These are phyloP conservation scores for Pterostichus niger DNA, from an alignment of 2,888 invertebrate genomes.

Conservation along the genomic window DNA sequence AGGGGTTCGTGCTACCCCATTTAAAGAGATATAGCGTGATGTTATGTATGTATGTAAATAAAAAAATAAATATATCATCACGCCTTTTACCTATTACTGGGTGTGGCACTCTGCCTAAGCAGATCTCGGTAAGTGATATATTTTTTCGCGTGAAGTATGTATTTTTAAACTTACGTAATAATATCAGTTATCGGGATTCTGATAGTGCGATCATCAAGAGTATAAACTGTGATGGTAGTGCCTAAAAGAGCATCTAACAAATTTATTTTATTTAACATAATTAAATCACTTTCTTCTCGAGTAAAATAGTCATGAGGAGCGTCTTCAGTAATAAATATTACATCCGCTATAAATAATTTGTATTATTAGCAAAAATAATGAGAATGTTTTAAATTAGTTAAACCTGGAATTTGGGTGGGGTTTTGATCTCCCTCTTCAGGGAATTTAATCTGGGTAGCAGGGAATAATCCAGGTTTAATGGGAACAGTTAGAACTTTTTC, in stretches of 20 bases:
- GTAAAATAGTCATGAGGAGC: slow-evolving; percentile 84
- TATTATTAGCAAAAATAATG: no score
- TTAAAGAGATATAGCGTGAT: no score
- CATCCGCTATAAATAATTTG: slow-evolving; percentile 80
- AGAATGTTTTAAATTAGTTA: slow-evolving; percentile 12
- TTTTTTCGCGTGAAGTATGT: no score
- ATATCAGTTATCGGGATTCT: slow-evolving; percentile 86
- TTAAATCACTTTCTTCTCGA: slow-evolving; percentile 84
- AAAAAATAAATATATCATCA: no score
- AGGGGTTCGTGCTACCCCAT: no score
- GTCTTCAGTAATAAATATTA: slow-evolving; percentile 87
- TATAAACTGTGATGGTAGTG: slow-evolving; percentile 82
- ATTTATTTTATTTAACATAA: slow-evolving; percentile 81
- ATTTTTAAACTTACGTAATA: slow-evolving; percentile 78
- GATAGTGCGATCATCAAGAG: slow-evolving; percentile 85
- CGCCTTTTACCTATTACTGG: no score
- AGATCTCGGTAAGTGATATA: no score
- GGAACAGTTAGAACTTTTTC: slow-evolving; percentile 88
- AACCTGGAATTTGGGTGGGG: slow-evolving; percentile 84
- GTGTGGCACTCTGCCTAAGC: no score
- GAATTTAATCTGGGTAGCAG: slow-evolving; percentile 86
- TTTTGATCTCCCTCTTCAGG: slow-evolving; percentile 90
- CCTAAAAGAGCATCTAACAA: slow-evolving; percentile 87
- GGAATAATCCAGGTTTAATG: slow-evolving; percentile 86
- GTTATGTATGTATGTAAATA: no score